phyloP scores from a whole-genome alignment of 2,797 vertebrate genomes.

The Bradypodion pumilum region DNA sequence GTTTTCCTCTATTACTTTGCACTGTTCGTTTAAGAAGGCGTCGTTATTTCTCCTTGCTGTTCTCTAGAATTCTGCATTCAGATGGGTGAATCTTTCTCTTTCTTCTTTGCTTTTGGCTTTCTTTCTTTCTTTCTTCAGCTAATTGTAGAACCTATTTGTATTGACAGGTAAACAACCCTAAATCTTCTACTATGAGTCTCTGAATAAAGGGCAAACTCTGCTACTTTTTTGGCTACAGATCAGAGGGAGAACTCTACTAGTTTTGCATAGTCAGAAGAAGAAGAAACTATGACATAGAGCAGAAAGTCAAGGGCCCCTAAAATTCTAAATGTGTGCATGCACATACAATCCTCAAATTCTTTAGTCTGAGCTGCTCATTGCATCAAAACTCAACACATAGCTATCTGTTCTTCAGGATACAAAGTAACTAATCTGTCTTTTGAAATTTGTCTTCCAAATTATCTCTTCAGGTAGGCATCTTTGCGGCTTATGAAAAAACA shows the following conservation, averaged over 20 bases:
- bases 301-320: background rate
- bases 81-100: too few relatives aligned
- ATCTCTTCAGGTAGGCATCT: too few relatives aligned
- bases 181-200: too few relatives aligned
- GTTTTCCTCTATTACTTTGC: too few relatives aligned
- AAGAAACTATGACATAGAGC: background rate
- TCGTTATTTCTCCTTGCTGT: too few relatives aligned
- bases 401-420: background rate
- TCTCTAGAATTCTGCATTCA: too few relatives aligned
- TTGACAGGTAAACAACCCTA: background rate
- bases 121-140: too few relatives aligned
- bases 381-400: background rate
- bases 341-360: background rate
- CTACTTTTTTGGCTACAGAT: background rate
- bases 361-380: background rate
- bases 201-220: background rate
- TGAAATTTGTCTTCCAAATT: background rate
- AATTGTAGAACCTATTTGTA: too few relatives aligned
- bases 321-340: background rate
- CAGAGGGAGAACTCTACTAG: background rate
- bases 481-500: background rate
- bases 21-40: too few relatives aligned
- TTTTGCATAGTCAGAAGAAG: background rate
- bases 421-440: background rate
- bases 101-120: too few relatives aligned